Percentiles rank a stretch among this genome's conserved stretches.
Conservation (phyloP, 2,888 invertebrate genomes). For the Unio pictorum region DNA sequence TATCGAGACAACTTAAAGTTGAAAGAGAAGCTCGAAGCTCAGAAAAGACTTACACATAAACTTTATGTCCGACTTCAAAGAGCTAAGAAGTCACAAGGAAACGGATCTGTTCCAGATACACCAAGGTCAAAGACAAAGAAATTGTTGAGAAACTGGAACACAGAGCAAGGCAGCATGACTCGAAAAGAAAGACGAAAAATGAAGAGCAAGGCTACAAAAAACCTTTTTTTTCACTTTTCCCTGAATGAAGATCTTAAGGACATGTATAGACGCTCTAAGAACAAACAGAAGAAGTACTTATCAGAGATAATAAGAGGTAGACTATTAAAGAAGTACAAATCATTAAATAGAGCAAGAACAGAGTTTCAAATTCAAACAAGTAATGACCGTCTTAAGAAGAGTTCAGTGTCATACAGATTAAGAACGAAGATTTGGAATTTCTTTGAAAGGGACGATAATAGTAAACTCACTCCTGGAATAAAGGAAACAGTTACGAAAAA, state of each 20-base stretch:
- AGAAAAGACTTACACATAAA: slow-evolving; percentile 2
- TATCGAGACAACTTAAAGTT: slow-evolving; percentile 7
- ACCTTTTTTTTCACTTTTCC: slow-evolving; percentile 7
- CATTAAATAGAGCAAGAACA: neutral
- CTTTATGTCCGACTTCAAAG: slow-evolving; percentile 5
- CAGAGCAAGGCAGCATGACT: too few species aligned
- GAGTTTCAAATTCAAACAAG: neutral
- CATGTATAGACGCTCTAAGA: neutral
- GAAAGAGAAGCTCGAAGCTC: slow-evolving; percentile 3
- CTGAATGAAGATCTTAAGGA: slow-evolving; percentile 7
- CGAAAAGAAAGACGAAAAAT: neutral
- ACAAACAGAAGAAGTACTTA: slow-evolving; percentile 1
- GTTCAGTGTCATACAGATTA: slow-evolving; percentile 8
- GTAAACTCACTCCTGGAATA: slow-evolving; percentile 3
- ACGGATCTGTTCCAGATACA: slow-evolving; percentile 2
- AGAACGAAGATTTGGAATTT: slow-evolving; percentile 3
- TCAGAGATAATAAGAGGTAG: neutral
- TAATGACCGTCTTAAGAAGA: too few species aligned
- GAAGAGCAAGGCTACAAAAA: slow-evolving; percentile 10
- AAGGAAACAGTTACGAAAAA: slow-evolving; percentile 10
- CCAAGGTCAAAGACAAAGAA: slow-evolving; percentile 9
- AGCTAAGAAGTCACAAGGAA: slow-evolving; percentile 2
- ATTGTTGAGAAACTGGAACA: slow-evolving; percentile 6
- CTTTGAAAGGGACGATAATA: slow-evolving; percentile 11
- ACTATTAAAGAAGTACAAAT: slow-evolving; percentile 1